Percentiles rank a stretch among this genome's conserved stretches.
These are phyloP conservation scores for Lepilemur ruficaudatus DNA, from an alignment of 2,797 vertebrate species.

Conservation along the genomic window DNA sequence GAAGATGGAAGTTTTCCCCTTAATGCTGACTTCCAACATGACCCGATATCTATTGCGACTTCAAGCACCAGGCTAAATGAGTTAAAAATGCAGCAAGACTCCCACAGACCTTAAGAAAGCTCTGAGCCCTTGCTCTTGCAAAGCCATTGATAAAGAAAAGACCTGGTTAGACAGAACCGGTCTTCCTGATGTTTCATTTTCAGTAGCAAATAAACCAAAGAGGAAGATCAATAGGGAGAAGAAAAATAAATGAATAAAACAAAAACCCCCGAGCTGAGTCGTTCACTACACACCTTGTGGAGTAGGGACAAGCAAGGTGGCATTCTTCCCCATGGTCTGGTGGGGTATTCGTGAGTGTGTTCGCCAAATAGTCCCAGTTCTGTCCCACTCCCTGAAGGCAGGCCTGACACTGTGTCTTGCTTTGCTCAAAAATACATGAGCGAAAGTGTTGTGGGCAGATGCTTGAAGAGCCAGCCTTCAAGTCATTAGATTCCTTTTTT, in stretches of 20 bases:
- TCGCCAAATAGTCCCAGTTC: background rate
- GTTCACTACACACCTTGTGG: background rate
- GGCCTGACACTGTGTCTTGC: background rate
- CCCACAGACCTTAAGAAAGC: background rate
- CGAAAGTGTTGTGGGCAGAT: background rate
- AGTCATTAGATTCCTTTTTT: background rate
- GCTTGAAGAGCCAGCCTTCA: background rate
- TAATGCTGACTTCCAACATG: constrained; percentile 43
- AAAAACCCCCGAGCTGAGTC: background rate
- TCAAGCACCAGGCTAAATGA: constrained; percentile 59
- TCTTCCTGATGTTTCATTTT: constrained; percentile 65
- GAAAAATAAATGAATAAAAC: background rate
- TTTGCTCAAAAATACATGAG: background rate
- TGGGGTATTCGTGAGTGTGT: background rate
- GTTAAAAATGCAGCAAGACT: background rate
- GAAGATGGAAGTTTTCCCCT: constrained; percentile 51
- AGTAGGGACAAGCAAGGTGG: background rate
- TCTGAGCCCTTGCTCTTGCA: background rate
- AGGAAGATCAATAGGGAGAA: background rate
- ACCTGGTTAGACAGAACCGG: background rate
- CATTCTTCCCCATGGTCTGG: accelerated
- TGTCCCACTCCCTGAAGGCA: background rate
- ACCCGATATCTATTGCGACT: constrained; percentile 32
- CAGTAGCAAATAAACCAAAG: constrained; percentile 60
- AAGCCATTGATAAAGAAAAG: constrained; percentile 41